Base-by-base conservation (phyloP, 2,888 invertebrate species). In the Carpatolechia fugitivella region DNA sequence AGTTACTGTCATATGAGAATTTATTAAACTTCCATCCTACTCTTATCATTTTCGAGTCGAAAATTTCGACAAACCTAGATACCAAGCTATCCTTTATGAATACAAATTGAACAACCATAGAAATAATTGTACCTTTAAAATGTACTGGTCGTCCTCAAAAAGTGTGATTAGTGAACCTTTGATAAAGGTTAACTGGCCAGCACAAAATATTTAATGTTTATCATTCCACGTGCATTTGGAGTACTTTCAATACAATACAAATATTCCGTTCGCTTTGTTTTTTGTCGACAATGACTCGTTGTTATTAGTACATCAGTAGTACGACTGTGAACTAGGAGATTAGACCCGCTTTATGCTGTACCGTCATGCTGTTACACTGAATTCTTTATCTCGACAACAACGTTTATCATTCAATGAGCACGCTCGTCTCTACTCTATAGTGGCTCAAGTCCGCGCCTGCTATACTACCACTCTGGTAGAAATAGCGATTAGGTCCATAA, bases 261-360 rank as follows among this genome's bases (percentile, higher is more conserved):
- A 51, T 48, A 46, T 41, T 52, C 57, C 53, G 46, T 60, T 62
- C 56, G 53, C 20, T 44, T 56, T 47, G 56, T 55, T 55, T 55
- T 55, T 44, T 47, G 11, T 52, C 14, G n/a, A 78, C 72, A 80
- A 76, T 74, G 76, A 74, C 59, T 63, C 66, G 72, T 76, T 81
- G 79, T 82, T 78, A 29, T 74, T 73, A 8, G 13, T 20, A 44
- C 44, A 13, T 29, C 78, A 79, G 76, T 78, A 67, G 63, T 65
- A 69, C 74, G 74, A 77, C 76, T 76, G 73, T 68, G 72, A 72
- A 74, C 63, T 62, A 70, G 66, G 60, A 76, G 76, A 78, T 76
- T 78, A 78, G 70, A 60, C 60, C 57, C 74, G 69, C 72, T 74
- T 69, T 72, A 66, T 71, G 64, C 65, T 61, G 54, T 64, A 57